Base-by-base conservation (phyloP, 2,888 invertebrate species). In the Tigriopus californicus region DNA sequence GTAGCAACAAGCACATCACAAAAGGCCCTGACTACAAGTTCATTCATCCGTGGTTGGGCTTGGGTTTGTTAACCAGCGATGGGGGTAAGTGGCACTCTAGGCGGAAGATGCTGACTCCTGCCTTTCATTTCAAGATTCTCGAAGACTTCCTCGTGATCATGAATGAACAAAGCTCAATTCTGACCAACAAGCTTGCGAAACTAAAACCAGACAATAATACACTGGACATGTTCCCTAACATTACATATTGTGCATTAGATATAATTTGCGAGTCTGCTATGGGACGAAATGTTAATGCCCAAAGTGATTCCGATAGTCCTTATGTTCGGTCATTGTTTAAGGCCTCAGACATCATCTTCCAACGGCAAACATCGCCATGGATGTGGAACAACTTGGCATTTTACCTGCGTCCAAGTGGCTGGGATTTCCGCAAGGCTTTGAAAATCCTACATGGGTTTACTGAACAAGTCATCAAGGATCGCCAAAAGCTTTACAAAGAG, bases 221-320 rank as follows among this genome's bases (percentile, higher is more conserved):
- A 13, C 68, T 82, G 24, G 76, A 83, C 67, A 68, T 83, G 41
- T 80, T 79, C 65, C 79, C 79, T 11, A 73, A 78, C 61, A 71
- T 82, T 1, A 76, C 80, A 67, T 74, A 72, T 58, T 81, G 73
- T 71, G 77, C 75, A 1, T 73, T 84, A 1, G 79, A 80, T 66
- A 76, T 79, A 33, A 79, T 83, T 62, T 82, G 81, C 67, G 88
- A 89, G 73, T 81, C 85, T 6, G 83, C 89, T 12, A 90, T 90
- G 88, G 89, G 88, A 0, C 77, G 80, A 11, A 76, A 77, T 33
- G 73, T 85, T 68, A 74, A 77, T 60, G 76, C 78, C 0, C 78
- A 79, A 66, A 72, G 74, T 49, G 71, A 73, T 60, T 63, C 64
- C 22, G 75, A 79, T 58, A 75, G 76, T 0, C 75, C 76, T n/a